phyloP scores from a whole-genome alignment of 2,113 vertebrate genomes.

The Rutilus rutilus region DNA sequence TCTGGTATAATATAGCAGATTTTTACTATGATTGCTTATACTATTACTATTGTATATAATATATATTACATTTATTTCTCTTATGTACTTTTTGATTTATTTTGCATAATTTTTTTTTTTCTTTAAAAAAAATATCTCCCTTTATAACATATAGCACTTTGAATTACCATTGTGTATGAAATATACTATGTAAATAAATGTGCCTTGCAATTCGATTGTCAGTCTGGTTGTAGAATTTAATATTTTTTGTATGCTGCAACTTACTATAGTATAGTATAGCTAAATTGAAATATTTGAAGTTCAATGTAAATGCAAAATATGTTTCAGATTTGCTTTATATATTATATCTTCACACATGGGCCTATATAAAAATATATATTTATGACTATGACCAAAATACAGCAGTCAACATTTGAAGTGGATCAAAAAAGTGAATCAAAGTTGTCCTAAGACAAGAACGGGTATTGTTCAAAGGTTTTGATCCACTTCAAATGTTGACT shows the following conservation, averaged over 20 bases:
- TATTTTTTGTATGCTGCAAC: not conserved
- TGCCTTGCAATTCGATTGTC: not conserved
- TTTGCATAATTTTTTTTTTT: not conserved
- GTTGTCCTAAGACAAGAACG: too few species aligned
- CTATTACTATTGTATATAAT: too few species aligned
- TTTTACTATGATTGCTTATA: too few species aligned
- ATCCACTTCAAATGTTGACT: too few species aligned
- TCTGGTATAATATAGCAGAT: too few species aligned
- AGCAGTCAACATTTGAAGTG: too few species aligned
- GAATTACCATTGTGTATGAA: not conserved
- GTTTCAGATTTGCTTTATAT: not conserved
- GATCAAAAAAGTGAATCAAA: too few species aligned
- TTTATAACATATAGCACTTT: not conserved
- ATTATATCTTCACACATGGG: not conserved
- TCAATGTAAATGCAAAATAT: not conserved
- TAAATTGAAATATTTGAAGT: not conserved
- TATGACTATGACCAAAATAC: not conserved
- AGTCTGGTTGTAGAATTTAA: not conserved
- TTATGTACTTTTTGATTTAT: not conserved
- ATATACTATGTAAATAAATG: not conserved
- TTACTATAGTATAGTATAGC: not conserved
- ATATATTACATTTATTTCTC: not conserved
- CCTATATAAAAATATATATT: not conserved
- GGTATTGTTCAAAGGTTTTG: too few species aligned
- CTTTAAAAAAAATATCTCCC: not conserved